Evolutionary conservation across 2,797 vertebrate species (phyloP).

Genomic region (Lycodopsis pacificus): DNA sequence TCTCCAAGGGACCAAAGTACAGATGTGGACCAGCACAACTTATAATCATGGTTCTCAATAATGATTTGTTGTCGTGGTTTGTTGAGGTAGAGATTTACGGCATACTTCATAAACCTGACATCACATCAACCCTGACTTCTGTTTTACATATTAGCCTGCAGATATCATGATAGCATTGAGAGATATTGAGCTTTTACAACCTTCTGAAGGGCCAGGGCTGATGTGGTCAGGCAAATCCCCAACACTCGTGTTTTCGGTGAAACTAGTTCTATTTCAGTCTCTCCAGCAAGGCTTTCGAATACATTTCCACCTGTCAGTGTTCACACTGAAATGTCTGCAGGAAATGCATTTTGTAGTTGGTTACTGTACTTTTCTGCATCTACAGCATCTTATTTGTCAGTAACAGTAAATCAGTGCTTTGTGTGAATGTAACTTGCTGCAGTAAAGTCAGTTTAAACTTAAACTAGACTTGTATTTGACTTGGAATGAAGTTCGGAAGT

Average conservation of each 20-base stretch:
- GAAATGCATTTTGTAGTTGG: neutral
- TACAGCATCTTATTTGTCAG: neutral
- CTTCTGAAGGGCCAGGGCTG: neutral
- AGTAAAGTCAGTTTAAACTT: constrained; percentile 8
- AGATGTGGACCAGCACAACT: neutral
- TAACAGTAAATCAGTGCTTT: neutral
- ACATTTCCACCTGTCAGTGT: neutral
- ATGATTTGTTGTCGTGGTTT: neutral
- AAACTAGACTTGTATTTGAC: constrained; percentile 40
- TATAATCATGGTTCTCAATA: neutral
- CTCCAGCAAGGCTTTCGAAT: neutral
- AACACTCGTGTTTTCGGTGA: neutral
- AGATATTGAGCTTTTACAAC: neutral
- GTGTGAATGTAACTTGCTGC: constrained; percentile 1
- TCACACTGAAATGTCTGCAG: neutral
- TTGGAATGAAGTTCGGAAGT: constrained; percentile 50
- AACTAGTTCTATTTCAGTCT: neutral
- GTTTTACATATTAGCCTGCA: neutral
- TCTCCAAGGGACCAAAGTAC: fast-evolving
- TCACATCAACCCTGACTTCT: neutral
- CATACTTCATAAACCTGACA: neutral
- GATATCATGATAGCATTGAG: neutral
- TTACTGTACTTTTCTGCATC: neutral
- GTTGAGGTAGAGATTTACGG: neutral
- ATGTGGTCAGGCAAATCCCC: neutral